These are phyloP conservation scores for Ciona savignyi DNA, from an alignment of 23 tunicate species.

Conservation along the genomic window DNA sequence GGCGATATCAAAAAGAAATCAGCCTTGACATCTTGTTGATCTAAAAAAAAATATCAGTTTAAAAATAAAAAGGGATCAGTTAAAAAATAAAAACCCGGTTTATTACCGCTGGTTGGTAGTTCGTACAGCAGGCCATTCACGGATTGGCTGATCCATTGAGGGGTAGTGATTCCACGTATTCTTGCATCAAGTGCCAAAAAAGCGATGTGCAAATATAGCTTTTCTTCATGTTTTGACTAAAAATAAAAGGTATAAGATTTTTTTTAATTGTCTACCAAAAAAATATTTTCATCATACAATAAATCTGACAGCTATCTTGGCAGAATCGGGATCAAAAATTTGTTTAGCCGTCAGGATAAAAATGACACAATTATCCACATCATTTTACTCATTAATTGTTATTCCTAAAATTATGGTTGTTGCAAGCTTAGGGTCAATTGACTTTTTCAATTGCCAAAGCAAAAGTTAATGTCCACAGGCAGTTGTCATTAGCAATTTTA, in stretches of 20 bases:
- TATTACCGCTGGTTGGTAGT: background rate
- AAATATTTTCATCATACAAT: too few relatives aligned
- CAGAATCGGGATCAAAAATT: too few relatives aligned
- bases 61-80: background rate
- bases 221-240: background rate
- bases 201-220: background rate
- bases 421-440: too few relatives aligned
- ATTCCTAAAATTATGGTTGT: too few relatives aligned
- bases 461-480: too few relatives aligned
- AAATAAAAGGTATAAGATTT: conserved; percentile 3
- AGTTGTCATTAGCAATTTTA: too few relatives aligned
- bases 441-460: too few relatives aligned
- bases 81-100: background rate
- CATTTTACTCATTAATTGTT: too few relatives aligned
- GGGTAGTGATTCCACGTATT: background rate
- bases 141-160: conserved; percentile 4
- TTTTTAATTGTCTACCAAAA: too few relatives aligned
- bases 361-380: too few relatives aligned
- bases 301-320: too few relatives aligned
- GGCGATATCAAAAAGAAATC: conserved; percentile 12
- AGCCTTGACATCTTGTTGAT: conserved; percentile 16
- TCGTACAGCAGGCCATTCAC: background rate
- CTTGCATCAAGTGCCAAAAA: background rate
- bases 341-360: too few relatives aligned
- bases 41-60: background rate